phyloP scores from a whole-genome alignment of 2,113 vertebrate genomes.

The Sakesphorus luctuosus region DNA sequence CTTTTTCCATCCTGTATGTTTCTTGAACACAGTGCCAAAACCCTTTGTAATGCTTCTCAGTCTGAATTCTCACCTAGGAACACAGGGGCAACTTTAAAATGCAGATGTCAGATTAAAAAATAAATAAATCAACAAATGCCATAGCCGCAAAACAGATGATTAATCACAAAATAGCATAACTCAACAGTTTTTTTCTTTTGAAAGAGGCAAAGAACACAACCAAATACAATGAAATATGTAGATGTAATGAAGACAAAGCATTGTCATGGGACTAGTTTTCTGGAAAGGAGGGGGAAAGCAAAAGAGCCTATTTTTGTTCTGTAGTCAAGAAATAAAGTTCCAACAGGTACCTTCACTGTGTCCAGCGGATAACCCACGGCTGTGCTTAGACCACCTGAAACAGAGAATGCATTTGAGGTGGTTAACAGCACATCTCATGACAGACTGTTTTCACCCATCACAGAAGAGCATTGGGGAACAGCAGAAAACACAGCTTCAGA shows the following conservation, averaged over 20 bases:
- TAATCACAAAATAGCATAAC: not conserved
- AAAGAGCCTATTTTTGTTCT: not conserved
- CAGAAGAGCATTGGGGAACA: not conserved
- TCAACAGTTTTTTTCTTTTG: not conserved
- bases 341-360: slow-evolving; percentile 82
- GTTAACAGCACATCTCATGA: not conserved
- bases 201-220: not conserved
- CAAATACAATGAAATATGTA: not conserved
- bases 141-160: not conserved
- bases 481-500: not conserved
- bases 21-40: slow-evolving; percentile 83
- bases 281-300: not conserved
- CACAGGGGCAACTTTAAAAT: not conserved
- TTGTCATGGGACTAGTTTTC: not conserved
- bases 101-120: not conserved
- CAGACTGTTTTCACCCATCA: rapidly evolving
- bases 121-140: not conserved
- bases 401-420: not conserved
- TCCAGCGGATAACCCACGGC: slow-evolving; percentile 87
- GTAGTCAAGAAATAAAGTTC: not conserved
- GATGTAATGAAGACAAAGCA: not conserved
- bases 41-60: slow-evolving; percentile 74
- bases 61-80: slow-evolving; percentile 86
- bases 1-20: slow-evolving; percentile 81
- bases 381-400: slow-evolving; percentile 83